Evolutionary conservation across 35 echinoderm and acorn worm species (phyloP).

Genomic region (Lytechinus variegatus): DNA sequence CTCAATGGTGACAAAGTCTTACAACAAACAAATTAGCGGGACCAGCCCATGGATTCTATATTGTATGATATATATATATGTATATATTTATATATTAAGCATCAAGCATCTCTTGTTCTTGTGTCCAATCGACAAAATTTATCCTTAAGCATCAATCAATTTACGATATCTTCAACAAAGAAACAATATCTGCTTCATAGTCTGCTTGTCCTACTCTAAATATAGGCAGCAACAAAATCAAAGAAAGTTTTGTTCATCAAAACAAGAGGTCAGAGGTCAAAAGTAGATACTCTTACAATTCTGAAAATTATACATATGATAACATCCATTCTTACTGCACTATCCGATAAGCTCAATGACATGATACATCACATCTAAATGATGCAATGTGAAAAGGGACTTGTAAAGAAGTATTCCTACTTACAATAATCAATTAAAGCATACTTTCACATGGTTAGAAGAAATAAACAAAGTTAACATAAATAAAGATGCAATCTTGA

Average conservation of each 20-base stretch:
- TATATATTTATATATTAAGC: constrained; percentile 21
- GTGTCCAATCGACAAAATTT: not conserved
- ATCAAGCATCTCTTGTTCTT: not conserved
- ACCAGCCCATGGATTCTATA: not conserved
- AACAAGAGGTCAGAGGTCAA: constrained; percentile 2
- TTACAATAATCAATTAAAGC: not conserved
- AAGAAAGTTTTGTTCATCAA: constrained; percentile 20
- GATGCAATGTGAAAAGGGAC: not conserved
- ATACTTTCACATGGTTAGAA: not conserved
- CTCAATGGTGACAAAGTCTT: constrained; percentile 3
- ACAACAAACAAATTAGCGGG: constrained; percentile 11
- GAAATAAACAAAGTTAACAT: constrained; percentile 5
- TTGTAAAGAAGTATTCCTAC: not conserved
- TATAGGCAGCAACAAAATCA: not conserved
- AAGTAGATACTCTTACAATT: constrained; percentile 3
- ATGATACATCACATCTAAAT: not conserved
- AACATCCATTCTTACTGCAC: constrained; percentile 18
- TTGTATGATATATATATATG: constrained; percentile 15
- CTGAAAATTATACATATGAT: not conserved
- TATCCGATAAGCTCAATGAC: not conserved
- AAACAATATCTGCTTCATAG: not conserved
- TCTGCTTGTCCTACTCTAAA: not conserved
- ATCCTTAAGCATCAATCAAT: not conserved
- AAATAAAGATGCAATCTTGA: constrained; percentile 5
- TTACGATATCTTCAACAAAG: not conserved